Evolutionary conservation across 2,888 invertebrate species (phyloP).

Genomic region (Coleophora deauratella): DNA sequence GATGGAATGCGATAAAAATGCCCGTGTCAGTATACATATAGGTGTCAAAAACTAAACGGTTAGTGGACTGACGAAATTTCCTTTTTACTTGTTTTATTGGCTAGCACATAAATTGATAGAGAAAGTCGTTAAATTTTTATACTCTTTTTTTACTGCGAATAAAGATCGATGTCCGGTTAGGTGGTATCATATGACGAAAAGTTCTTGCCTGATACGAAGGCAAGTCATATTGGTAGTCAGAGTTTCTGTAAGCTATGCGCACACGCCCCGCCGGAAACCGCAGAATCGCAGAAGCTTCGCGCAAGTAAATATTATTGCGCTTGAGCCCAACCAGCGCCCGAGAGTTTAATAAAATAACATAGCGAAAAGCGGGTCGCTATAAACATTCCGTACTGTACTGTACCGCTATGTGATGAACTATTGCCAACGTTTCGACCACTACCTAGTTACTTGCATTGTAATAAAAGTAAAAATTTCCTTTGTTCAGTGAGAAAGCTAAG

Average conservation of each 20-base stretch:
- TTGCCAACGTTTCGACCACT: slow-evolving; percentile 35
- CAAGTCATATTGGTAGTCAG: background rate
- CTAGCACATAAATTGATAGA: slow-evolving; percentile 11
- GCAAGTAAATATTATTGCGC: slow-evolving; percentile 47
- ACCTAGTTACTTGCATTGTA: slow-evolving; percentile 1
- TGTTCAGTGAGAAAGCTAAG: slow-evolving; percentile 18
- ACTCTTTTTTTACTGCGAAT: slow-evolving; percentile 9
- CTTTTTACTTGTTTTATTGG: slow-evolving; percentile 1
- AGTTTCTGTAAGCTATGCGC: slow-evolving; percentile 16
- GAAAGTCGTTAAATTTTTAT: slow-evolving; percentile 12
- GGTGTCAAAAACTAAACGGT: background rate
- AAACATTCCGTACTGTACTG: slow-evolving; percentile 28
- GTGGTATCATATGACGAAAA: too few relatives aligned
- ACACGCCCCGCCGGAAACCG: slow-evolving; percentile 42
- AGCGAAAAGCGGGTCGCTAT: slow-evolving; percentile 18
- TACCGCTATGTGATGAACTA: slow-evolving; percentile 41
- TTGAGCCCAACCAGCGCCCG: slow-evolving; percentile 17
- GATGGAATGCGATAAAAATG: background rate
- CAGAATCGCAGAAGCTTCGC: slow-evolving; percentile 47
- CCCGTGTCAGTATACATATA: background rate
- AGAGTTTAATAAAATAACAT: too few relatives aligned
- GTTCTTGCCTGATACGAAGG: too few relatives aligned
- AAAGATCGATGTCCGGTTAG: background rate
- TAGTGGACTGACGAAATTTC: slow-evolving; percentile 5
- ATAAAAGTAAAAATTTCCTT: slow-evolving; percentile 29